Conservation (phyloP, 2,888 invertebrate genomes). For the Sarcophaga subvicina region DNA sequence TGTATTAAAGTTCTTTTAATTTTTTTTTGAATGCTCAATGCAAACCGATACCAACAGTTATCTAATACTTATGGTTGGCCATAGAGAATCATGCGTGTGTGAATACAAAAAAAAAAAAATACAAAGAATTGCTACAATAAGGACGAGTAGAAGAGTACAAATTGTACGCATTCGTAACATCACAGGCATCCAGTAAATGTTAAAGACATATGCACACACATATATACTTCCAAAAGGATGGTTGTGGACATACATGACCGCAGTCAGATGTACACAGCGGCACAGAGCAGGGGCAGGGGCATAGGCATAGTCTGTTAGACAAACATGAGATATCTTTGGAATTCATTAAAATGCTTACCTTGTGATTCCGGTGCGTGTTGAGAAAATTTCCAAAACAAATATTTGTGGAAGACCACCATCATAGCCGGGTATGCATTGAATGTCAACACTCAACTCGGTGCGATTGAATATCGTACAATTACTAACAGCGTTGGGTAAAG, state of each 20-base stretch:
- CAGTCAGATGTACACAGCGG: background rate
- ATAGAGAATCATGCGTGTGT: slow-evolving; percentile 64
- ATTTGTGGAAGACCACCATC: slow-evolving; percentile 94
- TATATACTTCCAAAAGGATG: background rate
- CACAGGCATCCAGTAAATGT: slow-evolving; percentile 6
- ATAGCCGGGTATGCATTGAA: slow-evolving; percentile 91
- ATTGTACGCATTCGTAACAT: background rate
- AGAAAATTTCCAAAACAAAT: slow-evolving; percentile 91
- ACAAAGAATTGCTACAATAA: background rate
- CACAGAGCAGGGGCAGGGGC: too few relatives aligned
- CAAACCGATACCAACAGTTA: slow-evolving; percentile 51
- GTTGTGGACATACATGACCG: background rate
- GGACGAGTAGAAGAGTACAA: background rate
- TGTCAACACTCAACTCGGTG: slow-evolving; percentile 91
- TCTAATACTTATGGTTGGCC: slow-evolving; percentile 59
- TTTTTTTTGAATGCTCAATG: background rate
- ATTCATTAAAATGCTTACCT: slow-evolving; percentile 80
- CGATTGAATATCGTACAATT: slow-evolving; percentile 94
- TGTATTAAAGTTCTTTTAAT: too few relatives aligned
- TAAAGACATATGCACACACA: background rate
- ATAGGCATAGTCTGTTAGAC: background rate
- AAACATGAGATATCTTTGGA: slow-evolving; percentile 43
- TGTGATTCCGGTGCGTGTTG: slow-evolving; percentile 81
- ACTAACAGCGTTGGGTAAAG: slow-evolving; percentile 91
- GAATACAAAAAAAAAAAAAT: slow-evolving; percentile 28